Base-by-base conservation (phyloP, 2,888 invertebrate genomes). In the Apotomis betuletana region DNA sequence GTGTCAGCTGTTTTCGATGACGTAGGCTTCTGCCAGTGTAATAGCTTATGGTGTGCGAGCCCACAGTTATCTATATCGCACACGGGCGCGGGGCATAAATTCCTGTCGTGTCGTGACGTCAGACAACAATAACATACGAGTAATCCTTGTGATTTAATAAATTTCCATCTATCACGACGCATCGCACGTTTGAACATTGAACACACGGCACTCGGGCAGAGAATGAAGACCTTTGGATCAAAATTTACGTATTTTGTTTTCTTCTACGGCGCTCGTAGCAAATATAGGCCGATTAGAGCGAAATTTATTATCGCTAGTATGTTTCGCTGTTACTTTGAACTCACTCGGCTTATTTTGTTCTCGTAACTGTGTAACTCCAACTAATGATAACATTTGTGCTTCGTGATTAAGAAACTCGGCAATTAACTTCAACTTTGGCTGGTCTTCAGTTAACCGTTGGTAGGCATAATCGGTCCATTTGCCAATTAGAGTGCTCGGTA, bases 171-270 rank as follows among this genome's bases (percentile, higher is more conserved):
- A 60, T 75, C 74, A 44, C 62, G 68, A n/a, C 74, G 60, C 74
- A 77, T 70, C 8, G 77, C 76, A 0, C 75, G 70, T 68, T n/a
- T n/a, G n/a, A n/a, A n/a, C n/a, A n/a, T 69, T 75, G 36, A 77
- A 77, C 13, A 15, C n/a, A 6, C 73, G 63, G 57, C 55, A 55
- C 27, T 55, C 55, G 55, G 55, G 55, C 10, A 55, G 27, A 10
- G 8, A 9, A 10, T 55, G 55, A 27, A 3, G 8, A 27, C 27
- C 27, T 27, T 15, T 54, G 13, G 6, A 8, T 9, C 54, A 54
- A 15, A 15, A 54, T 15, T 15, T 13, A n/a, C 54, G 36, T 55
- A 15, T 15, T n/a, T 8, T 54, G 6, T 8, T 54, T 54, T 54
- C 54, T 15, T 13, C 15, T 9, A 49, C 12, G 49, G 54, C 54